Evolutionary conservation across 2,797 vertebrate species (phyloP), one percentile per base, ranked within the genome.

Genomic region (Ara ararauna): DNA sequence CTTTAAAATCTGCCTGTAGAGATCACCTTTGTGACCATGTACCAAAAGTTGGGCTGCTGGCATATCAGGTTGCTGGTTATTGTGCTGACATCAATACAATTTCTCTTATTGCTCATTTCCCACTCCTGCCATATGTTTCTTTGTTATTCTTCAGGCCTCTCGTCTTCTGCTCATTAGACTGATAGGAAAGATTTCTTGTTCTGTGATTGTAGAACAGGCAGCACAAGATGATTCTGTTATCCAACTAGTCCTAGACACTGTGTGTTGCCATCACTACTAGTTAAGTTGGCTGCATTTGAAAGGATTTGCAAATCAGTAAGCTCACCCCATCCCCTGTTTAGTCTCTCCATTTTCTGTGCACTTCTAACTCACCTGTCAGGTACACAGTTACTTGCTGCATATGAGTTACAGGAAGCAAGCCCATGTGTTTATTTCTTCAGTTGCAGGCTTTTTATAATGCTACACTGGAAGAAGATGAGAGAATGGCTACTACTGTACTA

Each of bases 371-470:
- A 47, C 18, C 18, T 77, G 23, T n/a, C 53, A 65, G 76, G 54
- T 56, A 67, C 20, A 11, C 10, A 20, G 36, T 40, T 64, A 6
- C 68, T 75, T 68, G 38, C 42, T 90, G 40, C 53, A 66, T 45
- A 14, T 60, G 40, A 71, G 40, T n/a, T 60, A 29, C 3, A 26
- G 38, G n/a, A 26, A 44, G 19, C 60, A 29, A 88, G 21, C 53
- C 72, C 71, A 27, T 27, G 34, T 78, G 11, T 74, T 87, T 88
- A 60, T 47, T 86, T 74, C 93, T 97, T 75, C 84, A 98, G 98
- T 44, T 98, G 74, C 97, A 98, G 91, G 90, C 94, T 71, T 98
- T 98, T 91, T 97, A 98, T 90, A 97, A 95, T 64, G 82, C 76
- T 71, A 97, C 98, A 54, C 48, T 98, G 93, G 96, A 97, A 56